Conservation (phyloP, 2,113 vertebrate species). For the Dendrocopos noguchii region DNA sequence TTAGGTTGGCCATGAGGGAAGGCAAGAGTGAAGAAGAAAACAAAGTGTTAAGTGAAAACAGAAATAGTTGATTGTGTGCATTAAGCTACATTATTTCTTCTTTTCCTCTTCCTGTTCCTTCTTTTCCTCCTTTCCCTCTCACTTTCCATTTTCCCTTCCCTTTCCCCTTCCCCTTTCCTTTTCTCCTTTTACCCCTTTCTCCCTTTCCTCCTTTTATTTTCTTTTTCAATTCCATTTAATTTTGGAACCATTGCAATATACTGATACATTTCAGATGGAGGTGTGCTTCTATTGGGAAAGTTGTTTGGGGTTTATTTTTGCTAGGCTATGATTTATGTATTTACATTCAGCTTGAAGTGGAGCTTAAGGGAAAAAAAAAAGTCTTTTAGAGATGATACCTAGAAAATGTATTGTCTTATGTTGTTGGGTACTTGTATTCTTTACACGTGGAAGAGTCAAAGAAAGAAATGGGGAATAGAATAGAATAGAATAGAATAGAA, state of each 20-base stretch:
- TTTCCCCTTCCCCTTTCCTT: too few species aligned
- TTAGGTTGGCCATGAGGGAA: neutral
- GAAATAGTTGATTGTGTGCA: neutral
- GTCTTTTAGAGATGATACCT: neutral
- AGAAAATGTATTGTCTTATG: neutral
- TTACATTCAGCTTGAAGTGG: neutral
- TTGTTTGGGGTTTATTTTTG: neutral
- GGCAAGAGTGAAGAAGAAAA: fast-evolving
- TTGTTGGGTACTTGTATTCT: neutral
- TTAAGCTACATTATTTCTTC: neutral
- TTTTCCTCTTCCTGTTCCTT: neutral
- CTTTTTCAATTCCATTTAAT: too few species aligned
- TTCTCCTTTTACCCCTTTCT: too few species aligned
- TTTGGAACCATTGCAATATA: neutral
- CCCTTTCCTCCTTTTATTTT: too few species aligned
- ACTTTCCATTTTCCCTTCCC: too few species aligned
- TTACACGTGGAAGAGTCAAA: neutral
- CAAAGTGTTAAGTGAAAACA: neutral
- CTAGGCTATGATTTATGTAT: neutral
- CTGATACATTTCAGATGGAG: neutral
- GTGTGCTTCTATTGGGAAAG: neutral
- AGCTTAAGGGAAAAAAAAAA: neutral
- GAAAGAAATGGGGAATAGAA: neutral
- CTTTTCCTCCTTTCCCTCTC: neutral
- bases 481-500: too few species aligned